Evolutionary conservation across 2,113 vertebrate species (phyloP).

Genomic region (Capreolus pygargus): DNA sequence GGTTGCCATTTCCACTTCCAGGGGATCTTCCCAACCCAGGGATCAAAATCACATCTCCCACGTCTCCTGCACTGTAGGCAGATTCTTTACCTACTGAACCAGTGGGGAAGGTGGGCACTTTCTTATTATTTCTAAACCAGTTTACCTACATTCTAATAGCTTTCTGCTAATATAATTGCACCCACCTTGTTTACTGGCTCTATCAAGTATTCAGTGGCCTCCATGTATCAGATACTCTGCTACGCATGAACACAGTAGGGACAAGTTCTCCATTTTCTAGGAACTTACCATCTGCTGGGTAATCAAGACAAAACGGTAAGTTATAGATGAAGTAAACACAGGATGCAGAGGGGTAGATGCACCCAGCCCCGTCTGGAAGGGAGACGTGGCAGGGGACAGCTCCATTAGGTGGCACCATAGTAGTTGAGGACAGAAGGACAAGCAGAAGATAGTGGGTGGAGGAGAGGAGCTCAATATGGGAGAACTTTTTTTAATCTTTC

Average conservation of each 20-base stretch:
- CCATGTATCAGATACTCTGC: neutral
- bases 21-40: neutral
- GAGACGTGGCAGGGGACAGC: neutral
- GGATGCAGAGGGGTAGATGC: neutral
- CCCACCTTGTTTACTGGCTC: neutral
- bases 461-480: neutral
- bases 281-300: neutral
- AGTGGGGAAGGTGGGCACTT: neutral
- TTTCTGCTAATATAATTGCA: neutral
- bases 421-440: neutral
- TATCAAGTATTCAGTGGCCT: neutral
- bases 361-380: neutral
- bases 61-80: neutral
- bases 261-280: neutral
- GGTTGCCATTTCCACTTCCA: neutral
- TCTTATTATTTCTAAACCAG: neutral
- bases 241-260: neutral
- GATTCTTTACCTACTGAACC: neutral
- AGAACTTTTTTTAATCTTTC: neutral
- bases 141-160: neutral
- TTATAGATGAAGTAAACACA: neutral
- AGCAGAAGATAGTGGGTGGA: neutral
- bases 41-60: neutral
- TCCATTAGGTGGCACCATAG: neutral
- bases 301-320: neutral